These are phyloP conservation scores for Poecilia velifera DNA, from an alignment of 2,797 vertebrate genomes.

Conservation along the genomic window DNA sequence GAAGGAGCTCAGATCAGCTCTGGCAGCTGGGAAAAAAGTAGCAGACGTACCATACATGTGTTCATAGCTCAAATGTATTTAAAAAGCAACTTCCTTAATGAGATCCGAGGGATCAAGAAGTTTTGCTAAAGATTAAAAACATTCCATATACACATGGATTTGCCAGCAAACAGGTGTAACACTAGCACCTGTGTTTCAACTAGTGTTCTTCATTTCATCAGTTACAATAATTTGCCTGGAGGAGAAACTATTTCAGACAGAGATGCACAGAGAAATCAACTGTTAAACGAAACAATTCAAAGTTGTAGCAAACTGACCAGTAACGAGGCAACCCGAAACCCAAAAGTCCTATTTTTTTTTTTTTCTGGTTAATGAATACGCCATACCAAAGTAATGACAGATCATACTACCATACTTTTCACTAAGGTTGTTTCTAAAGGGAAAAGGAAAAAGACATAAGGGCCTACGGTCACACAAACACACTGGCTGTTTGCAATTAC, in stretches of 20 bases:
- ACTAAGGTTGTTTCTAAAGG: neutral
- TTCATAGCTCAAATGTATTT: neutral
- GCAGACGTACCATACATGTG: slow-evolving; percentile 4
- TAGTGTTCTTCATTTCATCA: neutral
- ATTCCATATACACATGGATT: neutral
- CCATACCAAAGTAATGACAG: neutral
- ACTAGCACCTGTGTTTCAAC: neutral
- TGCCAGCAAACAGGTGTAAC: neutral
- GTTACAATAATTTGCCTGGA: neutral
- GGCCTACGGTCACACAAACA: neutral
- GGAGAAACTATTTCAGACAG: neutral
- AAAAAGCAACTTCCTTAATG: neutral
- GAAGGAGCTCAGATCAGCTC: neutral
- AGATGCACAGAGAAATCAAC: neutral
- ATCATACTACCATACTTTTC: neutral
- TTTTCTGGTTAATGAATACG: neutral
- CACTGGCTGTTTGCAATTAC: neutral
- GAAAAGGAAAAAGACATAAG: neutral
- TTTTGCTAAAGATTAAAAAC: neutral
- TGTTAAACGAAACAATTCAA: neutral
- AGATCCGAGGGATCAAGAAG: neutral
- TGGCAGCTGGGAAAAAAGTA: neutral
- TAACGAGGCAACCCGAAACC: neutral
- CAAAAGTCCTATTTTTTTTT: neutral
- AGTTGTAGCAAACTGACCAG: neutral